Percentiles rank a stretch among this genome's conserved stretches.
These are phyloP conservation scores for Muscina levida DNA, from an alignment of 2,888 invertebrate genomes.

Conservation along the genomic window DNA sequence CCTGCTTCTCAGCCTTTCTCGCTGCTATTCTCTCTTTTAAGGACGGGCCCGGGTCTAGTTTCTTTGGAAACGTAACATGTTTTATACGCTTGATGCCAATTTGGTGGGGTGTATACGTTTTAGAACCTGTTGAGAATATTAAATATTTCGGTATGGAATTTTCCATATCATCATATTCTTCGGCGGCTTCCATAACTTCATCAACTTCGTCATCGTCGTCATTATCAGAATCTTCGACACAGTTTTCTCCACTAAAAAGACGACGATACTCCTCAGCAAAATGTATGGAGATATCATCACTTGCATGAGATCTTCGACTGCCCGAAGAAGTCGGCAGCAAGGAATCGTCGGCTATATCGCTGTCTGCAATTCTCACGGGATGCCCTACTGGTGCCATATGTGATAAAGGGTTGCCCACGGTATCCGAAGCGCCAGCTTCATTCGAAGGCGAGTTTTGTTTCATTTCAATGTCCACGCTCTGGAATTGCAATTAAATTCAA, in stretches of 20 bases:
- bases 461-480: conserved; percentile 51
- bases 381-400: conserved; percentile 72
- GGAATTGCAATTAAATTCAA: not conserved
- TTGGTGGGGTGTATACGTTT: conserved; percentile 92
- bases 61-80: conserved; percentile 85
- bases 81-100: conserved; percentile 89
- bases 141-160: conserved; percentile 84
- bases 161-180: conserved; percentile 81
- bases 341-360: conserved; percentile 67
- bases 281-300: conserved; percentile 80
- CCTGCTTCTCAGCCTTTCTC: conserved; percentile 80
- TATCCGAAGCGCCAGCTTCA: conserved; percentile 23
- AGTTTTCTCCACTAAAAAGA: conserved; percentile 69
- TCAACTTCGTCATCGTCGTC: conserved; percentile 62
- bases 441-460: conserved; percentile 46
- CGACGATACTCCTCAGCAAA: conserved; percentile 84
- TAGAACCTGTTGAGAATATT: conserved; percentile 90
- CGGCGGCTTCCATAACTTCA: conserved; percentile 66
- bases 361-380: conserved; percentile 66
- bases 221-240: conserved; percentile 65
- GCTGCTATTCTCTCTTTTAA: conserved; percentile 85
- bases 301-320: conserved; percentile 41
- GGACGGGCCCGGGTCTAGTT: conserved; percentile 85
- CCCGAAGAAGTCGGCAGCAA: conserved; percentile 41
- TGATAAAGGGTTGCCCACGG: conserved; percentile 75